A percentile compares a stretch with the other conserved stretches of the same genome.
Conservation (phyloP, 2,888 invertebrate species). For the Euclidia mi region DNA sequence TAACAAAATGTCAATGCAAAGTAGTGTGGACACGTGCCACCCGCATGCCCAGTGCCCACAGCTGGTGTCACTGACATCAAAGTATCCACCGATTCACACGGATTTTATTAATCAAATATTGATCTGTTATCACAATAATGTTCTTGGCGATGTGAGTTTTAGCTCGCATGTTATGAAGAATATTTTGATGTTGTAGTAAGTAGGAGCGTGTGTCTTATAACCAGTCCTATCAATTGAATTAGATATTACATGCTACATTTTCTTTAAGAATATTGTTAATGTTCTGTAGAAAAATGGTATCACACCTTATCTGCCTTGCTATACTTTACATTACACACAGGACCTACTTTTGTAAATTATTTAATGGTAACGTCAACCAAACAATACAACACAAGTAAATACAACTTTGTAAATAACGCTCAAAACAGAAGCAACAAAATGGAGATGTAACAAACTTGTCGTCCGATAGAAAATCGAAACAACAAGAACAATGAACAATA, state of each 20-base stretch:
- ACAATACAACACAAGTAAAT: no score
- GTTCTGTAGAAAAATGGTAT: no score
- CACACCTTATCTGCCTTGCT: no score
- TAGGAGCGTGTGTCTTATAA: no score
- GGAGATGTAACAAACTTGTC: neutral
- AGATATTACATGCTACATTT: no score
- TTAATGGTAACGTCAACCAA: no score
- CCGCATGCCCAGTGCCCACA: conserved; percentile 71
- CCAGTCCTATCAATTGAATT: no score
- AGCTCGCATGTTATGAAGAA: no score
- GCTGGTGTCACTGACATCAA: conserved; percentile 28
- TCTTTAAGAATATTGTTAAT: no score
- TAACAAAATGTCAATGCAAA: conserved; percentile 29
- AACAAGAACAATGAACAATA: conserved; percentile 17
- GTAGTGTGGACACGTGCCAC: conserved; percentile 66
- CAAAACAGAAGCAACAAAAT: neutral
- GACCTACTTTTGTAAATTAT: no score
- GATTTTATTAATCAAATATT: conserved; percentile 28
- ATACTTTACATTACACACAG: no score
- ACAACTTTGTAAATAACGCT: neutral
- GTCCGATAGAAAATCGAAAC: conserved; percentile 3
- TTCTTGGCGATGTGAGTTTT: conserved; percentile 2
- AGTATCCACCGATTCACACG: conserved; percentile 59
- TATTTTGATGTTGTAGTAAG: no score
- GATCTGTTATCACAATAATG: conserved; percentile 10